Conservation (phyloP, 2,113 vertebrate species). For the Chelonoidis abingdonii region DNA sequence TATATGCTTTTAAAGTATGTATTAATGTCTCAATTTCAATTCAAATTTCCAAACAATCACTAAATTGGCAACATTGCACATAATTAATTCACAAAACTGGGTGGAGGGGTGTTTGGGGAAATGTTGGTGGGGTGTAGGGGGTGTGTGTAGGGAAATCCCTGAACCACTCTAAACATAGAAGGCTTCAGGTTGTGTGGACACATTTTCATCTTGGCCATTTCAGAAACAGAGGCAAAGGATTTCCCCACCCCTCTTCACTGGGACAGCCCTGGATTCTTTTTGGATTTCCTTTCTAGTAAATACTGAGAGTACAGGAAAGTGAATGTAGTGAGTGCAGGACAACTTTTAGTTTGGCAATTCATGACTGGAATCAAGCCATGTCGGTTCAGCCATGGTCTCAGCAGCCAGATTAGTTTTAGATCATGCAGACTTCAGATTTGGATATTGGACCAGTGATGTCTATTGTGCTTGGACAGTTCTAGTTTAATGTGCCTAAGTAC, state of each 20-base stretch:
- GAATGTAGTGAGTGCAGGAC: accelerated
- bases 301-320: neutral
- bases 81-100: too few species aligned
- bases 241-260: neutral
- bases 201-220: neutral
- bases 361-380: accelerated
- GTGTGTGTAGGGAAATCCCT: too few species aligned
- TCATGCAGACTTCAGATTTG: neutral
- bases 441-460: accelerated
- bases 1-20: too few species aligned
- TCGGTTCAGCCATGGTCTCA: accelerated
- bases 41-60: too few species aligned
- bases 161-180: neutral
- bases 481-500: accelerated
- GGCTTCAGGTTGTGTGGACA: neutral
- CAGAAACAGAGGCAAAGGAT: neutral
- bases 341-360: accelerated
- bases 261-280: accelerated
- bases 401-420: neutral
- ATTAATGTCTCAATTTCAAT: too few species aligned
- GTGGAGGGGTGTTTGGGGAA: too few species aligned
- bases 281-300: neutral
- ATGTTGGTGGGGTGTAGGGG: too few species aligned
- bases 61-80: too few species aligned
- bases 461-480: neutral